phyloP scores from a whole-genome alignment of 2,113 vertebrate species.

The Emydura subglobosa region DNA sequence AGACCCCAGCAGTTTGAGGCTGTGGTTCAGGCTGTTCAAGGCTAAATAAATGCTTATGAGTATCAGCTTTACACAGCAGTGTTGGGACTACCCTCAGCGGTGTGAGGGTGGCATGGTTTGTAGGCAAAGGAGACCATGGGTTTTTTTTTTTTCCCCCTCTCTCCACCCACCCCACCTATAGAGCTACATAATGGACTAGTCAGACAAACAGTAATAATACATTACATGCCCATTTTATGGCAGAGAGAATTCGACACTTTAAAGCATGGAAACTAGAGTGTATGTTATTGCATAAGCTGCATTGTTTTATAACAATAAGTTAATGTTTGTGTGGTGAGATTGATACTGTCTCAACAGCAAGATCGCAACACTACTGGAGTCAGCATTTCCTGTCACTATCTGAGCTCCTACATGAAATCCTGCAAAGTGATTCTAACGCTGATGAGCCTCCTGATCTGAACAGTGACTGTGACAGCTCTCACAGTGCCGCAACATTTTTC shows the following conservation, averaged over 20 bases:
- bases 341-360: neutral
- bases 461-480: neutral
- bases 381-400: neutral
- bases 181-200: neutral
- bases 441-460: neutral
- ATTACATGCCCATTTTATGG: too few relatives aligned
- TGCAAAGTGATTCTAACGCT: neutral
- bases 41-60: neutral
- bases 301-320: neutral
- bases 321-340: neutral
- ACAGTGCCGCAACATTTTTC: accelerated
- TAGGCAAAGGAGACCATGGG: neutral
- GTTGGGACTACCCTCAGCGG: too few relatives aligned
- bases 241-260: neutral
- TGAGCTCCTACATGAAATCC: neutral
- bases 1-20: accelerated
- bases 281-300: neutral
- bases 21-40: neutral
- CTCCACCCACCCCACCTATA: too few relatives aligned
- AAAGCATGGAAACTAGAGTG: neutral
- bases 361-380: neutral
- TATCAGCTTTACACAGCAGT: neutral
- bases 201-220: neutral
- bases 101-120: neutral
- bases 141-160: neutral